Conservation (phyloP, 2,888 invertebrate genomes). For the Psylliodes chrysocephalus region DNA sequence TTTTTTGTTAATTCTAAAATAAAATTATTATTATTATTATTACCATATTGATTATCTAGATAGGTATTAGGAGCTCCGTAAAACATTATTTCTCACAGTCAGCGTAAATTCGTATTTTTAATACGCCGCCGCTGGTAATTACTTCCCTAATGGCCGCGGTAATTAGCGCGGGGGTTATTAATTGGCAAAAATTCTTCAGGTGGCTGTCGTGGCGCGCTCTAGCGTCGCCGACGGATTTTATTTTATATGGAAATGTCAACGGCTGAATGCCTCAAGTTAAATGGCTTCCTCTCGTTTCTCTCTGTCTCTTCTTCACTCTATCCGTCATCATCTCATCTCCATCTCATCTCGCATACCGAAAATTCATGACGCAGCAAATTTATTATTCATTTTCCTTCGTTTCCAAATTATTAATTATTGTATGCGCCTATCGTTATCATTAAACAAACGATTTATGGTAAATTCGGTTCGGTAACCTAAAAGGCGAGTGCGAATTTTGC, state of each 20-base stretch:
- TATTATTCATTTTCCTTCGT: background rate
- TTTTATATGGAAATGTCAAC: conserved; percentile 39
- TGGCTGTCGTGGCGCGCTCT: conserved; percentile 50
- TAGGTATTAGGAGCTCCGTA: no score
- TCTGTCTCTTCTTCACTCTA: no score
- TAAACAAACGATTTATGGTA: conserved; percentile 4
- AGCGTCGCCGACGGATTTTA: conserved; percentile 27
- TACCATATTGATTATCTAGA: no score
- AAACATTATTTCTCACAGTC: no score
- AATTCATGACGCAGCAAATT: background rate
- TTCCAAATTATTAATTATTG: background rate
- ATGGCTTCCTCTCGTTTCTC: background rate
- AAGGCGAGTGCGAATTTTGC: no score
- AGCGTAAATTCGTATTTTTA: no score
- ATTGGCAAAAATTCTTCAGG: conserved; percentile 60
- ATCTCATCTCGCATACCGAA: background rate
- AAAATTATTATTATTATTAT: no score
- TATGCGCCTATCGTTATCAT: no score
- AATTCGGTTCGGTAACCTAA: background rate
- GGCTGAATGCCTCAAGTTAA: conserved; percentile 23
- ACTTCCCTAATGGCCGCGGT: conserved; percentile 19
- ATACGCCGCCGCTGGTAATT: conserved; percentile 2
- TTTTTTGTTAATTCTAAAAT: no score
- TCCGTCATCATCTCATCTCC: no score
- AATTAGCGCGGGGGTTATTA: conserved; percentile 54